A percentile compares a stretch with the other conserved stretches of the same genome.
phyloP scores from a whole-genome alignment of 2,797 vertebrate genomes.

The Gymnoscopelus microlampas region DNA sequence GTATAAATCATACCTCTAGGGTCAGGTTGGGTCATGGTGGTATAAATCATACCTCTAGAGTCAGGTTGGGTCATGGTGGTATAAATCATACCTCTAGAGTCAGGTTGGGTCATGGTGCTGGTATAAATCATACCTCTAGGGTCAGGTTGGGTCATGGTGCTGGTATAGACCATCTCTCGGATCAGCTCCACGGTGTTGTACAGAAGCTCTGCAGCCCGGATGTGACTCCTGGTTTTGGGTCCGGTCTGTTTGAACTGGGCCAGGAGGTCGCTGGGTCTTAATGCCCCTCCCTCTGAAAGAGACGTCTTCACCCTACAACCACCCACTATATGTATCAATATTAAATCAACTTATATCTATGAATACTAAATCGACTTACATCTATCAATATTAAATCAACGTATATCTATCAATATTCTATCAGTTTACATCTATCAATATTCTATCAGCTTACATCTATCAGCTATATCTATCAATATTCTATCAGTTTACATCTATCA shows the following conservation, averaged over 20 bases:
- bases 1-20: constrained; percentile 85
- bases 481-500: too few relatives aligned
- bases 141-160: constrained; percentile 73
- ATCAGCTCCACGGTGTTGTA: constrained; percentile 86
- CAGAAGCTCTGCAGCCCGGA: constrained; percentile 82
- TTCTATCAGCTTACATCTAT: too few relatives aligned
- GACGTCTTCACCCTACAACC: constrained; percentile 77
- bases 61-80: not conserved
- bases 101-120: constrained; percentile 25
- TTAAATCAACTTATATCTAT: too few relatives aligned
- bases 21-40: constrained; percentile 60
- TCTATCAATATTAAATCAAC: too few relatives aligned
- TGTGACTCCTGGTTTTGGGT: constrained; percentile 71
- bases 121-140: constrained; percentile 66
- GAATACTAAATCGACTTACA: too few relatives aligned
- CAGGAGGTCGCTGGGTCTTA: constrained; percentile 83
- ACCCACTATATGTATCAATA: too few relatives aligned
- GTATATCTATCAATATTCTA: too few relatives aligned
- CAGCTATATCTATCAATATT: too few relatives aligned
- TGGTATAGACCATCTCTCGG: constrained; percentile 86
- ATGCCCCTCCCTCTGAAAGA: constrained; percentile 72
- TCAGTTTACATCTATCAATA: too few relatives aligned
- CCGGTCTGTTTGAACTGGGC: constrained; percentile 84
- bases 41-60: too few relatives aligned
- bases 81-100: not conserved